Base-by-base conservation (phyloP, 2,888 invertebrate species). In the Pristionchus fissidentatus region DNA sequence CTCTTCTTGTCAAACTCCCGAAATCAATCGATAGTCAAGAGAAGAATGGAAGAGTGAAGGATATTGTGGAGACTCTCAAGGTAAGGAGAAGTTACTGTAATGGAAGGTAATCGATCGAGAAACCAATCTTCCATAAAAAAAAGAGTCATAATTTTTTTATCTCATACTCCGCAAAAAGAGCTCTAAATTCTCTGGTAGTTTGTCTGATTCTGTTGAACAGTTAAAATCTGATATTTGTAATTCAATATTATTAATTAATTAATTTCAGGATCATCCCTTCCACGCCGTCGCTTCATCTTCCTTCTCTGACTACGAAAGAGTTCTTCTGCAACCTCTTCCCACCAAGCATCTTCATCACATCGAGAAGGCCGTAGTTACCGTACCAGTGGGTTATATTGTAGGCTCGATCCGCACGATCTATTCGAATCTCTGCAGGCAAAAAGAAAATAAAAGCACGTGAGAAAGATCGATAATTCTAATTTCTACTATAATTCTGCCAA, bases 311-410 rank as follows among this genome's bases (percentile, higher is more conserved):
- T 79, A 57, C 57, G 55, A 52, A 26, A 22, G 79, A 57, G 19
- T 79, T 38, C 79, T 79, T 57, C 79, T 79, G n/a, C 55, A 79
- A 38, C 38, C 38, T 38, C 29, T 79, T 26, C 41, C n/a, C 19
- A 52, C 35, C 15, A 79, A 79, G 79, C 32, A 38, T 41, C 52
- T 79, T n/a, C 41, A 57, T 46, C 79, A 52, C 49, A 26, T 43
- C 35, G 29, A 38, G 8, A 26, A 32, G 29, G 79, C 19, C 22
- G 10, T 43, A 1, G 5, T 55, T 26, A 79, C 55, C 38, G 29
- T 57, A 38, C 79, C 55, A 1, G 79, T 79, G 22, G 0, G 32
- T 32, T 3, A n/a, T 22, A 19, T n/a, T 41, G 13, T 43, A 29
- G 43, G n/a, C n/a, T n/a, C n/a, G n/a, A n/a, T n/a, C n/a, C n/a